Evolutionary conservation across 2,113 vertebrate genomes (phyloP).

Genomic region (Catharus bicknelli): DNA sequence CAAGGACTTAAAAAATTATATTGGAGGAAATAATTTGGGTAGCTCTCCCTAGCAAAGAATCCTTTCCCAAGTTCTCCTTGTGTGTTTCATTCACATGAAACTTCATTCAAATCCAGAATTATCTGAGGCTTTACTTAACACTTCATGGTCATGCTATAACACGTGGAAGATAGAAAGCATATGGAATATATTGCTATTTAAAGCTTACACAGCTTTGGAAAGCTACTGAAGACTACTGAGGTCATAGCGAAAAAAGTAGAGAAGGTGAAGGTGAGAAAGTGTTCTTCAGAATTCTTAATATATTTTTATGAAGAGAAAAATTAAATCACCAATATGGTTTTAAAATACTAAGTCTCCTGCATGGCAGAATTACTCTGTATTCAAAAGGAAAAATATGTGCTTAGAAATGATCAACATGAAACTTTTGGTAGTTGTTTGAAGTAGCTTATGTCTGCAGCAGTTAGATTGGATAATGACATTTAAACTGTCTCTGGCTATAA

Average conservation of each 20-base stretch:
- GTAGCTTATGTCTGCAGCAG: neutral
- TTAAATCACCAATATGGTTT: neutral
- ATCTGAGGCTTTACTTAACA: slow-evolving; percentile 11
- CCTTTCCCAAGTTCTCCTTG: neutral
- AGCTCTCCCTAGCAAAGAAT: neutral
- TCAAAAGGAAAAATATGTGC: neutral
- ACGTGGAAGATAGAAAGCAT: slow-evolving; percentile 28
- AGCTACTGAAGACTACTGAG: neutral
- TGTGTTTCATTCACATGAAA: slow-evolving; percentile 31
- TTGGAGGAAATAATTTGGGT: neutral
- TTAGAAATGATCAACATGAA: neutral
- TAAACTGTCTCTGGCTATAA: neutral
- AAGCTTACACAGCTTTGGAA: neutral
- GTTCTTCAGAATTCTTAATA: neutral
- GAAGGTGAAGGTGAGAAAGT: neutral
- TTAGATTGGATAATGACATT: neutral
- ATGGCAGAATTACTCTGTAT: neutral
- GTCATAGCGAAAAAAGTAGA: neutral
- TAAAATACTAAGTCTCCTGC: neutral
- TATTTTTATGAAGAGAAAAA: slow-evolving; percentile 7
- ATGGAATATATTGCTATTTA: slow-evolving; percentile 21
- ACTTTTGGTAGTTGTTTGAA: neutral
- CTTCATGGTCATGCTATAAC: neutral
- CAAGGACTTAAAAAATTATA: neutral
- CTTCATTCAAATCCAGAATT: slow-evolving; percentile 29